Base-by-base conservation (phyloP, 2,113 vertebrate genomes). In the Electrona antarctica region DNA sequence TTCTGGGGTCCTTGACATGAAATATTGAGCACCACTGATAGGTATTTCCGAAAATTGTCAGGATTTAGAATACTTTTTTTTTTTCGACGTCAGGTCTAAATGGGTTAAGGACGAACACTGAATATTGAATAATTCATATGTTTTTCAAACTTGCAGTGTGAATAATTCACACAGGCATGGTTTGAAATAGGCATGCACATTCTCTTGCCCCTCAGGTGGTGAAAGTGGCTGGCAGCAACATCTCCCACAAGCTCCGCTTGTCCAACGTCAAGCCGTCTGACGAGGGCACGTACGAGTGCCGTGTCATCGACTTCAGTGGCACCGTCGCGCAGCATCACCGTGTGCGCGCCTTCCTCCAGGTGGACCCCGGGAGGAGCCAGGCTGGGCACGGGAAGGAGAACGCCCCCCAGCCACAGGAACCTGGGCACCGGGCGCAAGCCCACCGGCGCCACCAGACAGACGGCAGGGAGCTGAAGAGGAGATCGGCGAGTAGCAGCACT, bases 171-270 rank as follows among this genome's bases (percentile, higher is more conserved):
- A 21, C 14, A 7, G 55, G 15, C 14, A 57, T 54, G 55, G 55
- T 15, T 57, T 57, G 55, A 21, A 61, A 9, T 50, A 52, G 51
- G 13, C 41, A 46, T 48, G 9, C 11, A 1, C 56, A 9, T 7
- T 49, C 7, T 81, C 33, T 73, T 55, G 28, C n/a, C 71, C 15
- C 9, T 45, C 82, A 98, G 97, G 96, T 98, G 87, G 97, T 98
- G 73, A 98, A 98, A 87, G 97, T 98, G 72, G 96, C 95, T 3
- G 96, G 97, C 82, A 97, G 96, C 93, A 97, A 98, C 94, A 98
- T 99, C 91, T 99, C 97, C 51, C 97, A 99, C 88, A 97, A 97
- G 87, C 95, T 99, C 77, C 96, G 97, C 67, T 94, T 99, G 79
- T 98, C 97, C 52, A 91, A 93, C 55, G 94, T 98, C 84, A 98